A percentile compares a stretch with the other conserved stretches of the same genome.
Conservation (phyloP, 2,113 vertebrate genomes). For the Trematomus loennbergii region DNA sequence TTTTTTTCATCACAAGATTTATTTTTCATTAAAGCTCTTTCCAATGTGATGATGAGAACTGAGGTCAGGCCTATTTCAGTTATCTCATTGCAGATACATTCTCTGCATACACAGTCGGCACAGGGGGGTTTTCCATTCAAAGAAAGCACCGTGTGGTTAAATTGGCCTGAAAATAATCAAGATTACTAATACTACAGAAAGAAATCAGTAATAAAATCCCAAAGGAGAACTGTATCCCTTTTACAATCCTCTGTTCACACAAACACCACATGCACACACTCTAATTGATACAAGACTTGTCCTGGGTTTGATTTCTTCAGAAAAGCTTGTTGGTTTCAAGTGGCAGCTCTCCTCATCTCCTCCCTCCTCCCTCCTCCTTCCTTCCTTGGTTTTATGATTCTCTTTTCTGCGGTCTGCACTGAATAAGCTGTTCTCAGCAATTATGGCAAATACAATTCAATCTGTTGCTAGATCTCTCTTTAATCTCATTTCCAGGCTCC, state of each 20-base stretch:
- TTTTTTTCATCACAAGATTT: conserved; percentile 63
- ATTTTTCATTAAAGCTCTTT: conserved; percentile 75
- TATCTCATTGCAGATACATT: conserved; percentile 50
- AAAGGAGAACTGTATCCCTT: conserved; percentile 18
- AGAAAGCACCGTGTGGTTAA: conserved; percentile 13
- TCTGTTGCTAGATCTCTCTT: conserved; percentile 80
- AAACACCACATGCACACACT: conserved; percentile 40
- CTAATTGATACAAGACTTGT: conserved; percentile 74
- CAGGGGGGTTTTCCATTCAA: conserved; percentile 28
- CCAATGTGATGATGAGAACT: conserved; percentile 40
- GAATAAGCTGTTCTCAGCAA: conserved; percentile 86
- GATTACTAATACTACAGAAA: neutral
- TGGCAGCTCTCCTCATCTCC: conserved; percentile 48
- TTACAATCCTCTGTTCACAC: conserved; percentile 40
- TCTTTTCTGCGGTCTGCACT: conserved; percentile 82
- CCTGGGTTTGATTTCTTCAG: conserved; percentile 73
- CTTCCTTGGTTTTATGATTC: conserved; percentile 76
- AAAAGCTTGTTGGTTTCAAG: conserved; percentile 65
- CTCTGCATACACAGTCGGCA: neutral
- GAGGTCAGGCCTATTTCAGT: conserved; percentile 50
- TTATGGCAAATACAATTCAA: conserved; percentile 85
- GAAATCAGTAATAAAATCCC: conserved; percentile 9
- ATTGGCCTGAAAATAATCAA: conserved; percentile 34
- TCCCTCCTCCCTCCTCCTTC: conserved; percentile 32
- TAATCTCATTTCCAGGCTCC: conserved; percentile 80